Base-by-base conservation (phyloP, 2,113 vertebrate species). In the Numenius arquata region DNA sequence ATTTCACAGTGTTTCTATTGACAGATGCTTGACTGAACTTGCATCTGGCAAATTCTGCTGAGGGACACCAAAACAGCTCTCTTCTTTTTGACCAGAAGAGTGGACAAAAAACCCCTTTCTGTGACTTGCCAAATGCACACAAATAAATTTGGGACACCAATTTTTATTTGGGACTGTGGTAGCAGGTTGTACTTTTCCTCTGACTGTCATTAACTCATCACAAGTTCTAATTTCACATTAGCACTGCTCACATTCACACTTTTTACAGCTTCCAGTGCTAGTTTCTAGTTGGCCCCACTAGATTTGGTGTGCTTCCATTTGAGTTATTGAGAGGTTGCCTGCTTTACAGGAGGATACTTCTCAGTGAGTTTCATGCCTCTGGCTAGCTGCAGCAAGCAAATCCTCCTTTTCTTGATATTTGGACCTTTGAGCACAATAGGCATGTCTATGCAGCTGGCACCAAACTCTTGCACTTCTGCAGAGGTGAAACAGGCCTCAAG, bases 161-260 rank as follows among this genome's bases (percentile, higher is more conserved):
- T 89, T 96, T 93, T 83, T 97, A 82, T 97, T 97, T 96, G 75
- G 86, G 81, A 74, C 50, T 0, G 1, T 83, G 78, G 80, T 80
- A 77, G 86, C 85, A 89, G 58, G 88, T 94, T 92, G 94, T 95
- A 94, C 52, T 96, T 95, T 96, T 96, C 92, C 88, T 92, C 63
- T 56, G 48, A 45, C 79, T 83, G 48, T 88, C 43, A 18, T 52
- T 87, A 85, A 56, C 50, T 89, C 73, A 79, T 95, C n/a, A 23
- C 20, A 63, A 65, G 20, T 83, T 21, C 32, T 86, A 8, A 70
- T 70, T 48, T 70, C 45, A 70, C 45, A n/a, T 70, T 70, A 36
- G 16, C 45, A 36, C 45, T 48, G 8, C 45, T 66, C 41, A 27
- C 23, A 48, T 70, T 48, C 66, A 19, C 10, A 5, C 23, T 48